Conservation (phyloP, 2,888 invertebrate species). For the Lasioglossum oenotherae region DNA sequence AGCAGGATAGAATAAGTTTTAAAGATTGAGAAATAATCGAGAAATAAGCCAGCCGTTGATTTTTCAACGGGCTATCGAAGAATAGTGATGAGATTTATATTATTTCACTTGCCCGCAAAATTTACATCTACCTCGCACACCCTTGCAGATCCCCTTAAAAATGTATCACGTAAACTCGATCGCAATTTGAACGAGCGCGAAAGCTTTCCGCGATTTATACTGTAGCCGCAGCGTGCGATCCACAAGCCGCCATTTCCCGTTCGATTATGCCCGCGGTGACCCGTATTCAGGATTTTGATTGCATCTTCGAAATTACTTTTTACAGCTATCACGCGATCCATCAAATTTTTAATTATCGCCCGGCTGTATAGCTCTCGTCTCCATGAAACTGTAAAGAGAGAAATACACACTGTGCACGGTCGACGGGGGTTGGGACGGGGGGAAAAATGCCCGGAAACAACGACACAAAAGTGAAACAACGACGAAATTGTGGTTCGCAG, state of each 20-base stretch:
- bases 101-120: neutral
- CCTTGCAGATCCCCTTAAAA: neutral
- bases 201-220: neutral
- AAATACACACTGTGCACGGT: neutral
- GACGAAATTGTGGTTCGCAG: constrained; percentile 18
- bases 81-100: neutral
- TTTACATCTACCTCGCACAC: neutral
- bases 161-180: neutral
- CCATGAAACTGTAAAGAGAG: constrained; percentile 18
- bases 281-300: constrained; percentile 50
- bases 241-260: constrained; percentile 38
- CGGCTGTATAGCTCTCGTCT: constrained; percentile 24
- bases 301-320: constrained; percentile 54
- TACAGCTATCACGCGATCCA: constrained; percentile 46
- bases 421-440: neutral
- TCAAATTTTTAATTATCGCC: constrained; percentile 60
- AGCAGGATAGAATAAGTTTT: no score
- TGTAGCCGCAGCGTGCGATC: neutral
- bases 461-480: constrained; percentile 29
- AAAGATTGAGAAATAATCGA: no score
- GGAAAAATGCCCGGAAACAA: neutral
- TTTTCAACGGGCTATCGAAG: no score
- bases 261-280: constrained; percentile 47
- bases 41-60: no score
- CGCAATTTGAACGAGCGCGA: neutral